Percentiles rank a stretch among this genome's conserved stretches.
These are phyloP conservation scores for Napeogenes inachia DNA, from an alignment of 2,888 invertebrate genomes.

Conservation along the genomic window DNA sequence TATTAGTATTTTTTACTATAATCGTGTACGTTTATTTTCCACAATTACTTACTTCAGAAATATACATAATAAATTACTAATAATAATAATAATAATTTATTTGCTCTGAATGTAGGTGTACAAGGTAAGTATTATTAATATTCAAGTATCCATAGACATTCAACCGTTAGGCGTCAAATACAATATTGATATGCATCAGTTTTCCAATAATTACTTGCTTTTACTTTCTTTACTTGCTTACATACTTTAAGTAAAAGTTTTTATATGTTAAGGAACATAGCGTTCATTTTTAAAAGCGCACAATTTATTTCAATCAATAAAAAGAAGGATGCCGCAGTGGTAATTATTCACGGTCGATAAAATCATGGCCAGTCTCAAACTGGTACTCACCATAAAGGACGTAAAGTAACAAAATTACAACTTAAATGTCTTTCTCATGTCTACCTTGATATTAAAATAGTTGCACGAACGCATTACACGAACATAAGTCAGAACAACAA, in stretches of 20 bases:
- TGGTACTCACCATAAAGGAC: constrained; percentile 14
- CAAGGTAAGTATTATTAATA: too few species aligned
- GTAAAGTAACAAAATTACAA: constrained; percentile 30
- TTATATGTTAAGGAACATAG: too few species aligned
- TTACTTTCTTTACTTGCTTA: too few species aligned
- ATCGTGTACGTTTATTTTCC: too few species aligned
- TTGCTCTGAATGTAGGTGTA: neutral
- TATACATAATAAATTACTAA: too few species aligned
- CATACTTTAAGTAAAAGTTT: too few species aligned
- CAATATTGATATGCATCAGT: too few species aligned
- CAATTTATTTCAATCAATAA: neutral
- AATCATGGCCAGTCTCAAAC: constrained; percentile 14
- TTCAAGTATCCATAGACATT: too few species aligned
- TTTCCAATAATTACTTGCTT: too few species aligned
- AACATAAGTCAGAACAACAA: constrained; percentile 38
- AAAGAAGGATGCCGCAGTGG: neutral
- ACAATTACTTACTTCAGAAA: too few species aligned
- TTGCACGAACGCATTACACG: constrained; percentile 29
- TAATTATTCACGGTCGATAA: constrained; percentile 16
- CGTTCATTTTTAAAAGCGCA: neutral
- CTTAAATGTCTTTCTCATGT: constrained; percentile 25
- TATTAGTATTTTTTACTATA: neutral
- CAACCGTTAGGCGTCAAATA: too few species aligned
- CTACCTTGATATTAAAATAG: constrained; percentile 27
- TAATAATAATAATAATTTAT: neutral